Evolutionary conservation across 2,888 invertebrate genomes (phyloP), one percentile per base, ranked within the genome.

Genomic region (Ellobium chinense): DNA sequence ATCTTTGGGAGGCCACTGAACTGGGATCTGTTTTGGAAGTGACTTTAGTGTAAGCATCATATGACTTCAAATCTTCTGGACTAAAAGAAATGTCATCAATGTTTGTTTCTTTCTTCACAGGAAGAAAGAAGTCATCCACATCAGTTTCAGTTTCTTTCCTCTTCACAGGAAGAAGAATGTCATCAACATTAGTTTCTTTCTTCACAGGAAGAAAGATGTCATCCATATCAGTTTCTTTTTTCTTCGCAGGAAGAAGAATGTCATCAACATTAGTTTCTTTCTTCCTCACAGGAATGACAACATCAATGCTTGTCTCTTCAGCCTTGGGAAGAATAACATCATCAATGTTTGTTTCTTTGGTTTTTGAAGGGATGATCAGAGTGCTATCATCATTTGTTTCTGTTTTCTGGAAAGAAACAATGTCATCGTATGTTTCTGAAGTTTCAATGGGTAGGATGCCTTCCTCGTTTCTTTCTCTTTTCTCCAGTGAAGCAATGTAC

Each of bases 221-320:
- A 31, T 70, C 70, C 29, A 34, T 56, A 29, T 70, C 2, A 34
- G 56, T 70, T 31, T 70, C 70, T 29, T 24, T 54, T 54, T 70
- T 70, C 9, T 31, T 31, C 7, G 9, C 2, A 14, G 70, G n/a
- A 31, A 34, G 29, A 9, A 70, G 9, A 21, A 56, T 70, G 56
- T 34, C 56, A 56, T 56, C 34, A 31, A 56, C 54, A 7, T 56
- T 56, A 34, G 70, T 34, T 56, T 54, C 34, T 7, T 1, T 56
- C 31, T n/a, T 56, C 9, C 21, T 31, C 12, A 12, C 1, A 31
- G 70, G 34, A 31, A 54, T 31, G 58, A 60, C 58, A 36, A 58
- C 58, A 60, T 60, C 37, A 58, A 72, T 36, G n/a, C 36, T 34
- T 56, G 72, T 72, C 56, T 72, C 60, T 21, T 18, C n/a, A 34